Conservation (phyloP, 2,113 vertebrate species). For the Cyanistes caeruleus region DNA sequence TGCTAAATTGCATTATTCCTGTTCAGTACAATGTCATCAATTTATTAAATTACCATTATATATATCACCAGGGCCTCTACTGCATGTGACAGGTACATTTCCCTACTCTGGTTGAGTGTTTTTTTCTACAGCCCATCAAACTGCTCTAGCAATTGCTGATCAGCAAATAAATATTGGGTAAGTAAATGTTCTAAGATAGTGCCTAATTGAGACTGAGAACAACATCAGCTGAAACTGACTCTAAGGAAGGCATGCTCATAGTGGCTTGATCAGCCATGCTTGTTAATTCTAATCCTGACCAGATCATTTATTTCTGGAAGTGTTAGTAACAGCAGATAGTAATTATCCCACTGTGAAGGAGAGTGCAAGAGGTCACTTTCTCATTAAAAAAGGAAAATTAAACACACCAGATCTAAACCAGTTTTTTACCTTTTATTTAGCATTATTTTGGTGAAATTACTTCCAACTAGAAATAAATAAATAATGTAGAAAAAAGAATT, state of each 20-base stretch:
- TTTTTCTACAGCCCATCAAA: neutral
- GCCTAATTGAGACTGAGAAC: conserved; percentile 26
- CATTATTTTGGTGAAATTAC: neutral
- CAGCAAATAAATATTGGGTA: conserved; percentile 17
- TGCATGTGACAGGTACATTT: neutral
- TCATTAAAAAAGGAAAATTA: conserved; percentile 38
- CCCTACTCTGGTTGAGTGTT: neutral
- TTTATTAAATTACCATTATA: conserved; percentile 12
- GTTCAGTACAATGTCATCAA: neutral
- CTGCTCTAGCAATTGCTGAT: neutral
- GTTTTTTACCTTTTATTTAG: conserved; percentile 4
- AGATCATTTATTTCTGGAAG: conserved; percentile 57
- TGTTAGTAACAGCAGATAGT: conserved; percentile 50
- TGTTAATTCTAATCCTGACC: conserved; percentile 49
- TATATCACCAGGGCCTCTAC: neutral
- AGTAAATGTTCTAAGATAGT: neutral
- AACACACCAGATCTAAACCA: neutral
- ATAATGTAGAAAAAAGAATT: neutral
- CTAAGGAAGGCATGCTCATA: neutral
- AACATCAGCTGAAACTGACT: conserved; percentile 7
- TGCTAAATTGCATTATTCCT: conserved; percentile 24
- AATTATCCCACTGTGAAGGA: conserved; percentile 55
- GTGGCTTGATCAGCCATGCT: conserved; percentile 14
- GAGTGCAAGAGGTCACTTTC: conserved; percentile 47
- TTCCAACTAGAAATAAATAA: neutral